phyloP scores from a whole-genome alignment of 2,797 vertebrate species.

The Pseudomugil gertrudae region DNA sequence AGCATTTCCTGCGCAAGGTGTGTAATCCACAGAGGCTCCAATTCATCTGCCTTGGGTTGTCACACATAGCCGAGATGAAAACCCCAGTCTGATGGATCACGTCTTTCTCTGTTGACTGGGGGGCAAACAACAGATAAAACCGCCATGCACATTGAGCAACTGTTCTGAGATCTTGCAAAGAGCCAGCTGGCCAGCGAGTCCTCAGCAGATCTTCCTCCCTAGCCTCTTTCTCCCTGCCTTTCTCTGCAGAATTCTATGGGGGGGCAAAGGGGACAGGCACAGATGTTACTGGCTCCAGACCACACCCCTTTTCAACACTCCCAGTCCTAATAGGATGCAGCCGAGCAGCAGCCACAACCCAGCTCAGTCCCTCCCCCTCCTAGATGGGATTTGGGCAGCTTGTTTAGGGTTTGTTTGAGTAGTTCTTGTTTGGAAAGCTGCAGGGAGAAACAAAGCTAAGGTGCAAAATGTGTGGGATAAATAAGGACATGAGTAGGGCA shows the following conservation, averaged over 20 bases:
- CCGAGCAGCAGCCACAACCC: conserved; percentile 67
- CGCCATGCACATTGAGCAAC: conserved; percentile 32
- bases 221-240: conserved; percentile 64
- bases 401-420: conserved; percentile 67
- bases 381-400: conserved; percentile 41
- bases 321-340: conserved; percentile 77
- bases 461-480: conserved; percentile 43
- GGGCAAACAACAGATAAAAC: conserved; percentile 31
- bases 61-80: conserved; percentile 41
- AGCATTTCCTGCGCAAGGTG: conserved; percentile 61
- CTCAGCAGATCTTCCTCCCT: conserved; percentile 52
- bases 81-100: conserved; percentile 35
- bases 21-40: conserved; percentile 63
- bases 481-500: conserved; percentile 6
- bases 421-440: conserved; percentile 64
- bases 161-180: conserved; percentile 48
- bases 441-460: conserved; percentile 43
- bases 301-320: conserved; percentile 83
- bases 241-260: conserved; percentile 71
- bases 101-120: conserved; percentile 22
- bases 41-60: conserved; percentile 35
- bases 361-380: conserved; percentile 36
- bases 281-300: conserved; percentile 79
- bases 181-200: conserved; percentile 62
- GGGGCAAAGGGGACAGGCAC: conserved; percentile 76